phyloP scores from a whole-genome alignment of 2,888 invertebrate species.

The Cenopis cana region DNA sequence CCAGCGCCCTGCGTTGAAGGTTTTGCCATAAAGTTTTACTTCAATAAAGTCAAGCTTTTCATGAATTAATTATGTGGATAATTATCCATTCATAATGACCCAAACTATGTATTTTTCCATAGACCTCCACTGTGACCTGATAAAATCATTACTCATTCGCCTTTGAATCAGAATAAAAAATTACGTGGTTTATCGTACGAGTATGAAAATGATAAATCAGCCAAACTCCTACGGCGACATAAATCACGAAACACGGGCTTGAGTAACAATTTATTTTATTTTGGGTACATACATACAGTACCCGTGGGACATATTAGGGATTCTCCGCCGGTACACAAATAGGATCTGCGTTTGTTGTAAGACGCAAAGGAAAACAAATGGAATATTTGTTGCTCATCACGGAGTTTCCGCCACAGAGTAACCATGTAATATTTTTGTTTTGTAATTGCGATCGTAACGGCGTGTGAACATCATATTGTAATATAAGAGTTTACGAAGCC shows the following conservation, averaged over 20 bases:
- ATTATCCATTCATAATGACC: background rate
- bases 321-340: conserved; percentile 37
- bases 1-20: too few species aligned
- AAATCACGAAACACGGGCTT: conserved; percentile 59
- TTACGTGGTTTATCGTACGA: conserved; percentile 60
- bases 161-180: conserved; percentile 58
- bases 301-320: conserved; percentile 49
- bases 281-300: conserved; percentile 53
- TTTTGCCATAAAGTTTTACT: too few species aligned
- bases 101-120: conserved; percentile 27
- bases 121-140: conserved; percentile 39
- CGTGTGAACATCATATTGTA: too few species aligned
- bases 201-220: conserved; percentile 65
- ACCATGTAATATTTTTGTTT: too few species aligned
- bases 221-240: conserved; percentile 51
- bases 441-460: too few species aligned
- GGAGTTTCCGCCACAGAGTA: background rate
- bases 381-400: background rate
- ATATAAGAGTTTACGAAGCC: too few species aligned
- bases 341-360: conserved; percentile 14
- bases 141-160: conserved; percentile 58
- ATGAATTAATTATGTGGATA: too few species aligned
- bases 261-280: conserved; percentile 58
- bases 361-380: conserved; percentile 3
- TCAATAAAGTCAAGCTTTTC: too few species aligned